Base-by-base conservation (phyloP, 2,797 vertebrate genomes). In the Sebastiscus albofasciatus region DNA sequence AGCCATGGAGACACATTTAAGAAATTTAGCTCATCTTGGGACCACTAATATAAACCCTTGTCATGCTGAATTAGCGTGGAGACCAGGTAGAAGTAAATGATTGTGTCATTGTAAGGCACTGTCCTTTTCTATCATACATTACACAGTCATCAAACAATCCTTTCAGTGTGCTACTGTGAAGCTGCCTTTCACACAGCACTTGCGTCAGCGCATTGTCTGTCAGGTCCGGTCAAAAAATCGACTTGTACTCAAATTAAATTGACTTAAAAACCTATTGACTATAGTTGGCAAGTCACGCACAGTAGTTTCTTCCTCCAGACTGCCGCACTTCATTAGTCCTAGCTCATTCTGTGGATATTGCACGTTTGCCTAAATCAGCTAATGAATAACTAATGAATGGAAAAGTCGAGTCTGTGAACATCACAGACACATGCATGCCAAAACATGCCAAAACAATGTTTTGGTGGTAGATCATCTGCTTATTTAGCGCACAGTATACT, bases 301-400 rank as follows among this genome's bases (percentile, higher is more conserved):
- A 66, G 60, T 39, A 36, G 67, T 71, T 77, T 72, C 67, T 60
- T 69, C 42, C 66, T 71, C 58, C 79, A 70, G 55, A 58, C 71
- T 72, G 52, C 62, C 36, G 2, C 68, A 33, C 59, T 67, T 66
- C 66, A 80, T 81, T 82, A 85, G 67, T 39, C 56, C 8, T 26
- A 8, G 29, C 60, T 85, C 58, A 56, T 66, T 82, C 20, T 1
- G 5, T 69, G 11, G 55, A 27, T 24, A 10, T 27, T 75, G 55
- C 52, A 77, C 46, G 36, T 79, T 67, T 74, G 71, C 69, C 79
- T 66, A 85, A 87, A 83, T 89, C 65, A 65, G 70, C 79, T 69
- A 77, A 87, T 90, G 69, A 82, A 81, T 84, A 66, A 71, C 62
- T 77, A 85, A 85, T 83, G 66, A 69, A 64, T 70, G 76, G 80